These are phyloP conservation scores for Myotis yumanensis DNA, from an alignment of 2,113 vertebrate genomes.

Conservation along the genomic window DNA sequence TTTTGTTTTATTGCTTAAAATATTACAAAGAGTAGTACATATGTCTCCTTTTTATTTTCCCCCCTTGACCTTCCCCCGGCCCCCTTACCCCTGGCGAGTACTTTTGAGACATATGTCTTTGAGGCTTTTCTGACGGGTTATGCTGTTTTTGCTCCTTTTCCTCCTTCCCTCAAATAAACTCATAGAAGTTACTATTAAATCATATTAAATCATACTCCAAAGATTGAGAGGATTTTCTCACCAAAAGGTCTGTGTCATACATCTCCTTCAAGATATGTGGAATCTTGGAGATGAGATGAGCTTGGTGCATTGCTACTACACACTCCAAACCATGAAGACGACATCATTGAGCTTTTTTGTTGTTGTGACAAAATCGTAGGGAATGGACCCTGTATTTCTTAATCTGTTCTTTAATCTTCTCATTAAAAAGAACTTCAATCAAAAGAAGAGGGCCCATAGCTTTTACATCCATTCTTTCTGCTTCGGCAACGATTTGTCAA, in stretches of 20 bases:
- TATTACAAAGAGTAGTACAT: no score
- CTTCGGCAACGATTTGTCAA: slow-evolving; percentile 85
- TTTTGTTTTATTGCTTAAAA: no score
- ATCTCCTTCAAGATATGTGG: slow-evolving; percentile 96
- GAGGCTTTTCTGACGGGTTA: slow-evolving; percentile 92
- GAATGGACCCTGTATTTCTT: slow-evolving; percentile 98
- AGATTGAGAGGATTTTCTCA: slow-evolving; percentile 69
- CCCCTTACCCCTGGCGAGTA: slow-evolving; percentile 88
- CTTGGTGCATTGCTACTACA: slow-evolving; percentile 94
- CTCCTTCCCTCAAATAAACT: slow-evolving; percentile 56
- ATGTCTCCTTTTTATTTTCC: no score
- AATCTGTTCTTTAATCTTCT: slow-evolving; percentile 97
- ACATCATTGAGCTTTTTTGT: slow-evolving; percentile 98
- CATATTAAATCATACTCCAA: slow-evolving; percentile 51
- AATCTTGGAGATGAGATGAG: slow-evolving; percentile 93
- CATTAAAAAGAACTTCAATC: slow-evolving; percentile 96
- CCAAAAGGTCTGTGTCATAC: slow-evolving; percentile 96
- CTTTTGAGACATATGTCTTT: slow-evolving; percentile 98
- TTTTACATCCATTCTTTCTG: slow-evolving; percentile 96
- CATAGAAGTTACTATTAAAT: slow-evolving; percentile 46
- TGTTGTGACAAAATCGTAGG: slow-evolving; percentile 96
- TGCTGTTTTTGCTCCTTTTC: slow-evolving; percentile 36
- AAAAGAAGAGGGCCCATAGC: slow-evolving; percentile 97
- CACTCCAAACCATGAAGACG: slow-evolving; percentile 97
- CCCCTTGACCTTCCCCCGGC: no score